These are phyloP conservation scores for Malurus alboscapulatus DNA, from an alignment of 2,113 vertebrate genomes.

Conservation along the genomic window DNA sequence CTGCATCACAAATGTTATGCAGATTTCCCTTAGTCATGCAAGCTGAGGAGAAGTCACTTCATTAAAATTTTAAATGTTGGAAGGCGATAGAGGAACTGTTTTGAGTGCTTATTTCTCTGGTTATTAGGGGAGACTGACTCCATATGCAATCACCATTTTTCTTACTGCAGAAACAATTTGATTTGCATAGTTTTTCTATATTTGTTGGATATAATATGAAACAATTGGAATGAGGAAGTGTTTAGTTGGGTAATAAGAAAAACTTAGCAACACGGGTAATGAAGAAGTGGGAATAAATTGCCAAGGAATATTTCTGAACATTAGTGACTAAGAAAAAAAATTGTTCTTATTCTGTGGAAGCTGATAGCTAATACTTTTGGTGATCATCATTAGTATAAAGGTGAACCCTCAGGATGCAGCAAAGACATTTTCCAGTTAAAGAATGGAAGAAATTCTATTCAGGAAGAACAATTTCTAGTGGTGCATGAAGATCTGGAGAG, in stretches of 20 bases:
- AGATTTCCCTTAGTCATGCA: neutral
- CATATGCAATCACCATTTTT: neutral
- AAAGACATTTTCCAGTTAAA: neutral
- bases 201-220: neutral
- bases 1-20: neutral
- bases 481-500: neutral
- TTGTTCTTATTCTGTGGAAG: neutral
- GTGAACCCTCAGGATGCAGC: neutral
- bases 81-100: neutral
- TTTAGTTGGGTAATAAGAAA: neutral
- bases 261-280: neutral
- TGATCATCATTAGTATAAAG: neutral
- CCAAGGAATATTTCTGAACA: neutral
- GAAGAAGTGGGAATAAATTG: neutral
- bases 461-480: neutral
- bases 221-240: neutral
- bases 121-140: neutral
- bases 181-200: neutral
- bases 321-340: neutral
- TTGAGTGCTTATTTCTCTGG: neutral
- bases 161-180: neutral
- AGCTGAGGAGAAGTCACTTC: neutral
- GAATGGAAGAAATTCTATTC: neutral
- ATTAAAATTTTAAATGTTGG: neutral
- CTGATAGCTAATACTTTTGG: neutral